Percentiles rank a stretch among this genome's conserved stretches.
Conservation (phyloP, 1,140 invertebrate species). For the Arctopsyche grandis region DNA sequence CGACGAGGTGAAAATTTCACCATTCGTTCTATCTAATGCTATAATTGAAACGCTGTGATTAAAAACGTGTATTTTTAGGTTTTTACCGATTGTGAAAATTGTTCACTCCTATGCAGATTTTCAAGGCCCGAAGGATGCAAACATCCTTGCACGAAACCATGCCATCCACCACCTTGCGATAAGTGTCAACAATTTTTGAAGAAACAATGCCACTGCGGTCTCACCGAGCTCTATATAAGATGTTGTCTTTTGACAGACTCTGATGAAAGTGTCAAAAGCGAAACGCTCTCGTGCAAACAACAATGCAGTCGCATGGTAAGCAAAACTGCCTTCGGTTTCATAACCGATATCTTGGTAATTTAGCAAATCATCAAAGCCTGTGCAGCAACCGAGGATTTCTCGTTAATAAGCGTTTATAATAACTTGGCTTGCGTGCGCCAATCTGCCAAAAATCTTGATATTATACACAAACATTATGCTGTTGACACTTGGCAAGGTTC, state of each 20-base stretch:
- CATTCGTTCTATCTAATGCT: constrained; percentile 44
- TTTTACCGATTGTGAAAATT: constrained; percentile 72
- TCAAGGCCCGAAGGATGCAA: constrained; percentile 78
- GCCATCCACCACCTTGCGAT: constrained; percentile 77
- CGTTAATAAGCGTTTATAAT: too few species aligned
- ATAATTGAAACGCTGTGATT: too few species aligned
- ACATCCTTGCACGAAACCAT: constrained; percentile 80
- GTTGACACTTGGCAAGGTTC: too few species aligned
- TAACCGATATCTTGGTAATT: not conserved
- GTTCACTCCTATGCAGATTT: constrained; percentile 76
- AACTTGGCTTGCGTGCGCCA: too few species aligned
- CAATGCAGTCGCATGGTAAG: constrained; percentile 86
- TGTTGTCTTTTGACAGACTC: constrained; percentile 75
- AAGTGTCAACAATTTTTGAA: constrained; percentile 79
- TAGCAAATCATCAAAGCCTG: too few species aligned
- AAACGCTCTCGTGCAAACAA: constrained; percentile 79
- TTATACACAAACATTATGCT: too few species aligned
- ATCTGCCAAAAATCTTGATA: too few species aligned
- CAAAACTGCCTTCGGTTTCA: constrained; percentile 51
- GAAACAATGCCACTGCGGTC: constrained; percentile 82
- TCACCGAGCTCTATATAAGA: constrained; percentile 77
- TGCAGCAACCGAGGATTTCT: too few species aligned
- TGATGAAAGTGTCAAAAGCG: constrained; percentile 63
- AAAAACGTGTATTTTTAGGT: constrained; percentile 9
- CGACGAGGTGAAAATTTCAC: constrained; percentile 59